These are phyloP conservation scores for Paguma larvata DNA, from an alignment of 2,797 vertebrate species.

Conservation along the genomic window DNA sequence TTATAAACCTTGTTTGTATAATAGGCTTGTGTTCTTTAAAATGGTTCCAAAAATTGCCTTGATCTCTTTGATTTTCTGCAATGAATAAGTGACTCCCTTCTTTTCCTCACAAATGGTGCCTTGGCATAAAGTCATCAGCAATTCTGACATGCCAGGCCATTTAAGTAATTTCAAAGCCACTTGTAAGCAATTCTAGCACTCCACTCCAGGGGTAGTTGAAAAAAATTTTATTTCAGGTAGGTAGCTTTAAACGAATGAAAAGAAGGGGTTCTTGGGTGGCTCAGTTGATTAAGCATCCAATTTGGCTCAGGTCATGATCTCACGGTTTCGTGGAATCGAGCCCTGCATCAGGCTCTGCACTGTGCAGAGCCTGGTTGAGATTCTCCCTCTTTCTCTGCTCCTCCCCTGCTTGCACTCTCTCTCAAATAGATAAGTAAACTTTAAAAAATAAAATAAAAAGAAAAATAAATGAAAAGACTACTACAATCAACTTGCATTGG, in stretches of 20 bases:
- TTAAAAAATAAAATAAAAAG: too few species aligned
- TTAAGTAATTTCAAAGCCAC: slow-evolving; percentile 21
- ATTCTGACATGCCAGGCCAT: slow-evolving; percentile 2
- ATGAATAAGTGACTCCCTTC: slow-evolving; percentile 29
- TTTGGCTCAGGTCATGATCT: too few species aligned
- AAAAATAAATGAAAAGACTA: background rate
- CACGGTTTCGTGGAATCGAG: too few species aligned
- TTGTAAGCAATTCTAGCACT: slow-evolving; percentile 42
- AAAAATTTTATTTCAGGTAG: slow-evolving; percentile 27
- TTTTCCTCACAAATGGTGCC: background rate
- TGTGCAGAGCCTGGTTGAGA: too few species aligned
- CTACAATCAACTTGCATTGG: background rate
- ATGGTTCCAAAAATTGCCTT: background rate
- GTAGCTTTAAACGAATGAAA: background rate
- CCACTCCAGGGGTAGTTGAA: slow-evolving; percentile 34
- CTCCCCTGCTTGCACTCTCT: too few species aligned
- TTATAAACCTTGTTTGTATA: slow-evolving; percentile 59
- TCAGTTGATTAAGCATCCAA: too few species aligned
- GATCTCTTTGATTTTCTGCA: slow-evolving; percentile 63
- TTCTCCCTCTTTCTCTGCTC: too few species aligned
- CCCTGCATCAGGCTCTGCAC: too few species aligned
- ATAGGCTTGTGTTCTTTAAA: slow-evolving; percentile 34
- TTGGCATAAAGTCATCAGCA: slow-evolving; percentile 3
- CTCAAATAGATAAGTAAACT: too few species aligned
- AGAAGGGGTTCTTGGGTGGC: background rate